These are phyloP conservation scores for Antedon mediterranea DNA, from an alignment of 53 echinoderm and acorn worm genomes.

Conservation along the genomic window DNA sequence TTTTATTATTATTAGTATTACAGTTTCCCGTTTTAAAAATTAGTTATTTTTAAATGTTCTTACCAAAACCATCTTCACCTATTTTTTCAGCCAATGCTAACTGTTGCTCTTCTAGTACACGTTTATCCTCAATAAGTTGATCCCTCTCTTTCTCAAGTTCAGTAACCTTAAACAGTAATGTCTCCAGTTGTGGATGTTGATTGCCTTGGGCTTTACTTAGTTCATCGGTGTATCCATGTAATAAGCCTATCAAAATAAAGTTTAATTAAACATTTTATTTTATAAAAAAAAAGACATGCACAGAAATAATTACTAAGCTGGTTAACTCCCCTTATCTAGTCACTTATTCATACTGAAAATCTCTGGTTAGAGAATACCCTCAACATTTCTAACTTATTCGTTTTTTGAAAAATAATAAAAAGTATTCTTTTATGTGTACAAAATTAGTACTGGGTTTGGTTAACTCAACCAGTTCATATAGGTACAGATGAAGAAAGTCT, in stretches of 20 bases:
- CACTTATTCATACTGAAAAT: no score
- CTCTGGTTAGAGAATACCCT: no score
- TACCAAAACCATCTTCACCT: slow-evolving; percentile 56
- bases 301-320: no score
- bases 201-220: neutral
- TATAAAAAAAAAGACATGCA: no score
- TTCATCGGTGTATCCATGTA: neutral
- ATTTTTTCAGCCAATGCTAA: slow-evolving; percentile 46
- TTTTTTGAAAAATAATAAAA: no score
- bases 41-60: neutral
- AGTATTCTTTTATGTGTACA: no score
- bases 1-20: neutral
- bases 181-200: neutral
- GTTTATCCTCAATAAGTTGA: slow-evolving; percentile 54
- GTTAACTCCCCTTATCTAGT: no score
- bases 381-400: no score
- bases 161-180: neutral
- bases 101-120: slow-evolving; percentile 65
- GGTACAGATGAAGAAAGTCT: no score
- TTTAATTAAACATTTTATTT: no score
- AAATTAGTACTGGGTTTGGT: no score
- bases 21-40: neutral
- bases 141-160: slow-evolving; percentile 15
- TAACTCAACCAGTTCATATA: no score
- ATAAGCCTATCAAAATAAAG: neutral